Evolutionary conservation across 2,113 vertebrate genomes (phyloP), one percentile per base, ranked within the genome.

Genomic region (Sturnus vulgaris): DNA sequence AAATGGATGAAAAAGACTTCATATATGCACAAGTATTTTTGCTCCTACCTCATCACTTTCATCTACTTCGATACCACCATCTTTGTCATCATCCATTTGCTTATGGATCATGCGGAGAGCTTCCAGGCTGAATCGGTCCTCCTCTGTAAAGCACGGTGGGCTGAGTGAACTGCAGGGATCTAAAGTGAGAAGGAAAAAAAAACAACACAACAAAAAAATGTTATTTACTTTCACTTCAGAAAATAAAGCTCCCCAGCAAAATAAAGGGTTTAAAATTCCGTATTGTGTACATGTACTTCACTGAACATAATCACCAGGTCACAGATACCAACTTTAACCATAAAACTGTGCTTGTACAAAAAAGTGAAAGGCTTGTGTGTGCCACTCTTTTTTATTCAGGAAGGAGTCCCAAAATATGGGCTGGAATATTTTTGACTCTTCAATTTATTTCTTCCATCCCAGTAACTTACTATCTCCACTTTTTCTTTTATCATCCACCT

Each of bases 21-120:
- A 47, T 3, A 6, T 7, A 68, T 4, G 10, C 20, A 50, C 21
- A 80, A 56, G 31, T 35, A 9, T 82, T 83, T 92, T 77, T 46
- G 50, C 60, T 96, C 98, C 97, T 98, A 99, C 99, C 99, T 99
- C 99, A 95, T 99, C 99, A 25, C 99, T 99, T 98, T 99, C 99
- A 88, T 99, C 99, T 92, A 99, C 99, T 97, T 99, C 99, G 35
- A 99, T 99, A 10, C 99, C 99, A 25, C 99, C 99, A 39, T 99
- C 99, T 72, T 99, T 99, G 98, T 99, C 99, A 75, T 99, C 99
- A 46, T 99, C 99, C 98, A 99, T 99, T 95, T 99, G 99, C 85
- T 99, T 99, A 95, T 99, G 99, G 95, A 99, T 99, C 97, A 98
- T 99, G 28, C 99, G 98, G 73, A 99, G 98, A 47, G 99, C 99